Base-by-base conservation (phyloP, 35 echinoderm and acorn worm species). In the Holothuria glaberrima region DNA sequence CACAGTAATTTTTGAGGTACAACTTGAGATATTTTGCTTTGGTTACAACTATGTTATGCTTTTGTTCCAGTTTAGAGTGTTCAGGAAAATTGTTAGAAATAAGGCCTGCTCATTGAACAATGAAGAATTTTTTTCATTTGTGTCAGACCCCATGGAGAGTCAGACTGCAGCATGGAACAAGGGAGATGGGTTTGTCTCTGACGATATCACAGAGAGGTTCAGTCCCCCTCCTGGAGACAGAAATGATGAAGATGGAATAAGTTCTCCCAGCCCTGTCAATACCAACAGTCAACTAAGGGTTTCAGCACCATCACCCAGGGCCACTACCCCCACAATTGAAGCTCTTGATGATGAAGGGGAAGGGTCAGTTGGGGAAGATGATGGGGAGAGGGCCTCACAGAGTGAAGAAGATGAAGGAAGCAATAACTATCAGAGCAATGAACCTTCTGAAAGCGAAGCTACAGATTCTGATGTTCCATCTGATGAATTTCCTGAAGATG, bases 321-420 rank as follows among this genome's bases (percentile, higher is more conserved):
- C 89, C 26, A 80, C 41, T 13, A 94, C 88, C 12, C 93, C 93
- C 0, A 91, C 93, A 19, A 95, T 95, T 64, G 83, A 95, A 72
- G 93, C 90, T 41, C 59, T 95, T 52, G 71, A 89, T 21, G 93
- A 91, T 38, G 91, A 93, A 62, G 31, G 16, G 57, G 14, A 75
- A 45, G 14, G 46, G 35, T 24, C 67, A 38, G 21, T n/a, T 61
- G 33, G 59, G 33, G 20, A 21, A 67, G 82, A 92, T 33, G 71
- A 89, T 26, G 84, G 74, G 7, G 64, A 26, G 14, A 52, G 46
- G 4, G 83, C 68, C 4, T 82, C 87, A 34, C 16, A 77, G 58
- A 87, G 68, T 35, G 91, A 92, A 3, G 91, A 92, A 3, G 48
- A 25, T 35, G 80, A 92, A 24, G 41, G 31, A 13, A 83, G 67